Evolutionary conservation across 1,140 invertebrate species (phyloP).

Genomic region (Ridgeia piscesae): DNA sequence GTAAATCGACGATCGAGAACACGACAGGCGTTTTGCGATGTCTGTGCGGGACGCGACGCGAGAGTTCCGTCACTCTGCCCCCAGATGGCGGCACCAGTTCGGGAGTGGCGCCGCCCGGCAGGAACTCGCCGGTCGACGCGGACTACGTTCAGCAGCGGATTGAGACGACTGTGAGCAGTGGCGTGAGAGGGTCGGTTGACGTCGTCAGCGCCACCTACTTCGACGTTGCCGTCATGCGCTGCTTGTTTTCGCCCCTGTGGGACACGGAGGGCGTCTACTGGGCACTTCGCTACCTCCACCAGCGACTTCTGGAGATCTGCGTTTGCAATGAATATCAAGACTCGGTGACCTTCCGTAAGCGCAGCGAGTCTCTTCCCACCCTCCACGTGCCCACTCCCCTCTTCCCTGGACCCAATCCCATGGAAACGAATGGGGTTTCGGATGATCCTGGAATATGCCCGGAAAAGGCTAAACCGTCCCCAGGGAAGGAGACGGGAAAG

Average conservation of each 20-base stretch:
- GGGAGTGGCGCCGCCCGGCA: background rate
- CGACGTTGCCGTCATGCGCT: conserved; percentile 92
- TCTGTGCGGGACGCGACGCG: conserved; percentile 2
- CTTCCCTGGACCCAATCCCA: background rate
- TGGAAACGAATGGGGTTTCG: background rate
- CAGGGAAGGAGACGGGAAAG: conserved; percentile 26
- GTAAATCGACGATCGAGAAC: conserved; percentile 36
- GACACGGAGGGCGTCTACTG: conserved; percentile 96
- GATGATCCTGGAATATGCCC: background rate
- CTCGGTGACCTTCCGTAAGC: conserved; percentile 70
- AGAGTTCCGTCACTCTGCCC: background rate
- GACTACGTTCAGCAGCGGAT: conserved; percentile 51
- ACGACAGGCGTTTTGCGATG: conserved; percentile 3
- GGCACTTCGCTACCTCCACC: conserved; percentile 80
- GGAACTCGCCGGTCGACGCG: conserved; percentile 41
- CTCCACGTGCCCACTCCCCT: conserved; percentile 71
- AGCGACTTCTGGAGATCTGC: conserved; percentile 56
- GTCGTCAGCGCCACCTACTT: conserved; percentile 76
- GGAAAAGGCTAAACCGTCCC: conserved; percentile 7
- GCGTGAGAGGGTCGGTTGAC: conserved; percentile 41
- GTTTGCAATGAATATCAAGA: conserved; percentile 69
- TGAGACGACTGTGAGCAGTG: conserved; percentile 46
- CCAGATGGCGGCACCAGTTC: background rate
- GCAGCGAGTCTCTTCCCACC: conserved; percentile 90
- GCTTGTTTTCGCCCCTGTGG: conserved; percentile 97